Base-by-base conservation (phyloP, 2,888 invertebrate genomes). In the Nymphalis polychloros region DNA sequence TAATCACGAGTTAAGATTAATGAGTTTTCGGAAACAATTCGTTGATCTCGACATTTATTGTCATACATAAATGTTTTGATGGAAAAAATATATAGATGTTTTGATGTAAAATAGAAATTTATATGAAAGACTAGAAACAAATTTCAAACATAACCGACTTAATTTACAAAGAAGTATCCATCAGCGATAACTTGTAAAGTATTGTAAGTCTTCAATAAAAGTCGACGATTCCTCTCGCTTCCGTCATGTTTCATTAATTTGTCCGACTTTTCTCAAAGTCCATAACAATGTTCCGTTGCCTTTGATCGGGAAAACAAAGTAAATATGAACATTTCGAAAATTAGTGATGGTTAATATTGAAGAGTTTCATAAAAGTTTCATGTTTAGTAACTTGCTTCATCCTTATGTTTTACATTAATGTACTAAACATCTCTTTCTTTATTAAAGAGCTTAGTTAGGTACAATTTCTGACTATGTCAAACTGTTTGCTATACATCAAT, bases 241-340 rank as follows among this genome's bases (percentile, higher is more conserved):
- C 57, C 67, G 57, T 59, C 67, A 52, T 63, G 63, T 63, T 67
- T 67, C 52, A 63, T 67, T 67, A 63, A 63, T 63, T 63, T 49
- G 41, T 57, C 55, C 48, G 63, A 63, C 49, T 67, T 46, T 67
- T 67, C 41, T 47, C 59, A 50, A 63, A 52, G 50, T 47, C 48
- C 23, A 59, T 63, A 63, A 63, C 52, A 31, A 67, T 17, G 46
- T 46, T 63, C 47, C 46, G 20, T 53, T 35, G 31, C 47, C 62
- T 67, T 67, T 67, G 61, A 62, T 62, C 57, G 48, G 27, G 10
- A 52, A 53, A 46, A 19, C 19, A 41, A 57, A 57, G 10, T 41
- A 6, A 19, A 19, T 57, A 41, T 57, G 41, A 41, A 41, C 57
- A 57, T 57, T 57, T 41, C 10, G 8, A 41, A 41, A 57, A 57